Evolutionary conservation across 2,113 vertebrate genomes (phyloP).

Genomic region (Furnarius figulus): DNA sequence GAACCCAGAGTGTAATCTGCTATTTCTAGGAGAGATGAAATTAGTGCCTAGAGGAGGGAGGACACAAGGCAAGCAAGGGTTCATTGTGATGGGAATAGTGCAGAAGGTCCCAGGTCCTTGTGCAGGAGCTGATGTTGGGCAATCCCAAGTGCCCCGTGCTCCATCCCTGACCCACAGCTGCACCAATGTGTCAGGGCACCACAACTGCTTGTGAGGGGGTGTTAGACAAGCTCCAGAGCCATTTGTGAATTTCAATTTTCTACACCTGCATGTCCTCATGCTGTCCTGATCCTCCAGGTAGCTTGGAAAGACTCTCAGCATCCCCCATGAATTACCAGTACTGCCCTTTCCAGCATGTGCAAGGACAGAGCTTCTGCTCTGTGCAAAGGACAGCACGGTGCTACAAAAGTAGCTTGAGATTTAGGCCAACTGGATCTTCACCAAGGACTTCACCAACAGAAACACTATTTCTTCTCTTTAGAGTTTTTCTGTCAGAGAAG

Average conservation of each 20-base stretch:
- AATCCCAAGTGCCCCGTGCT: accelerated
- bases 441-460: not conserved
- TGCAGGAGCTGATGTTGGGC: accelerated
- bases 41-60: not conserved
- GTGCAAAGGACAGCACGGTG: not conserved
- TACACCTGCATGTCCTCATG: not conserved
- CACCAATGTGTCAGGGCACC: not conserved
- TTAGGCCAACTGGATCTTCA: not conserved
- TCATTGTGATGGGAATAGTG: accelerated
- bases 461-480: not conserved
- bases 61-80: not conserved
- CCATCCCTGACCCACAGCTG: too few species aligned
- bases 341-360: not conserved
- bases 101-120: not conserved
- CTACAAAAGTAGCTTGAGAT: not conserved
- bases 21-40: not conserved
- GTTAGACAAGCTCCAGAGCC: not conserved
- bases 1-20: not conserved
- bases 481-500: not conserved
- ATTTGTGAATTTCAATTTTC: not conserved
- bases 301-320: not conserved
- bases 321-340: not conserved
- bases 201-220: accelerated
- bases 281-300: not conserved
- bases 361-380: not conserved